A percentile compares a stretch with the other conserved stretches of the same genome.
phyloP scores from a whole-genome alignment of 2,113 vertebrate species.

The Tragelaphus buxtoni region DNA sequence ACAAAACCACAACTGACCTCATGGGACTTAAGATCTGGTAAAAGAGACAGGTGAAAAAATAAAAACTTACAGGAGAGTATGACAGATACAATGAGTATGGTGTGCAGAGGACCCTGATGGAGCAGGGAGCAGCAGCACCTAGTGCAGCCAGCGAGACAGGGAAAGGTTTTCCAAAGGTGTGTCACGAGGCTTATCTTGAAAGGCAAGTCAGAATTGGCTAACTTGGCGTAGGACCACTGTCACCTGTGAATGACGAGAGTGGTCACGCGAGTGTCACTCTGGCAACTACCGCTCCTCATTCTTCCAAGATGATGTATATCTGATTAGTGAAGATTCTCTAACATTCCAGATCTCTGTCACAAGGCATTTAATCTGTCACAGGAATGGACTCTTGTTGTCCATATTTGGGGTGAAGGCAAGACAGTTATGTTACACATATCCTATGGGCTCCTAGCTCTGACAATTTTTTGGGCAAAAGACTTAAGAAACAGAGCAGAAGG shows the following conservation, averaged over 20 bases:
- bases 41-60: not conserved
- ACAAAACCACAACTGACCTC: not conserved
- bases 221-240: accelerated
- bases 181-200: not conserved
- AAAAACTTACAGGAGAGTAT: not conserved
- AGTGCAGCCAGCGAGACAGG: not conserved
- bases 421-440: not conserved
- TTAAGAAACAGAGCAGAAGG: not conserved
- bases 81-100: not conserved
- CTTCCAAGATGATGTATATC: not conserved
- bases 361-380: not conserved
- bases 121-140: not conserved
- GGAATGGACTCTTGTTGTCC: not conserved
- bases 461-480: not conserved
- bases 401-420: not conserved
- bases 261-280: not conserved
- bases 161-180: not conserved
- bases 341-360: not conserved
- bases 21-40: not conserved
- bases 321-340: not conserved
- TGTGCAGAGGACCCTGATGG: not conserved
- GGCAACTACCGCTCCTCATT: not conserved
- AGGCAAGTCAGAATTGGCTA: not conserved
- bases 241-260: not conserved
- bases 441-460: not conserved